Conservation (phyloP, 2,113 vertebrate genomes). For the Xenotilapia caudafasciata region DNA sequence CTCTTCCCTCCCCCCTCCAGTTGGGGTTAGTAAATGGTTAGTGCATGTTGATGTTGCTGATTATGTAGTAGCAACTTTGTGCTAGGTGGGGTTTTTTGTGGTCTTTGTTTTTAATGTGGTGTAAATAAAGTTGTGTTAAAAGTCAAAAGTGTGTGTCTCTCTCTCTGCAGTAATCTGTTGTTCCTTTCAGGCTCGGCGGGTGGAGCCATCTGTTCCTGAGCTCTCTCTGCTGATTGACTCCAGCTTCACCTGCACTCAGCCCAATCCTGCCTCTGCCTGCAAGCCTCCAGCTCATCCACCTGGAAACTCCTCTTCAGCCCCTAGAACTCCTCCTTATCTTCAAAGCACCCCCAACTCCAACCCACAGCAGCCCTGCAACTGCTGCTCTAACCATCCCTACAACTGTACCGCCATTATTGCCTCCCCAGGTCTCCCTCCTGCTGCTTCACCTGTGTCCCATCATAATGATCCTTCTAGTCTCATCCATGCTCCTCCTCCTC, state of each 20-base stretch:
- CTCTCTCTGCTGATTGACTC: slow-evolving; percentile 89
- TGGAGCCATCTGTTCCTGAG: slow-evolving; percentile 92
- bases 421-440: slow-evolving; percentile 15
- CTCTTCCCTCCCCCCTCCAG: accelerated
- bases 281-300: not conserved
- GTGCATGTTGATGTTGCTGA: not conserved
- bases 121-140: not conserved
- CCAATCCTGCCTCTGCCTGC: slow-evolving; percentile 30
- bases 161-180: not conserved
- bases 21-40: not conserved
- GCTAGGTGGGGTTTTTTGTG: not conserved
- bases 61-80: not conserved
- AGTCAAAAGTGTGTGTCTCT: not conserved
- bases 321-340: slow-evolving; percentile 26
- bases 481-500: slow-evolving; percentile 22
- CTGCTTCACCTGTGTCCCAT: slow-evolving; percentile 46
- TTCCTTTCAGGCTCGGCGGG: slow-evolving; percentile 55
- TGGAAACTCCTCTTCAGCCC: slow-evolving; percentile 9
- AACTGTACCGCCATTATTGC: slow-evolving; percentile 51
- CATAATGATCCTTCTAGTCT: slow-evolving; percentile 31
- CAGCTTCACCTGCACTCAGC: slow-evolving; percentile 40
- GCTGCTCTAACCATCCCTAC: slow-evolving; percentile 66
- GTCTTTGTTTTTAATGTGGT: not conserved
- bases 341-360: slow-evolving; percentile 70
- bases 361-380: slow-evolving; percentile 64